Conservation (phyloP, 92 coral and sea anemone genomes). For the Ricordea florida region DNA sequence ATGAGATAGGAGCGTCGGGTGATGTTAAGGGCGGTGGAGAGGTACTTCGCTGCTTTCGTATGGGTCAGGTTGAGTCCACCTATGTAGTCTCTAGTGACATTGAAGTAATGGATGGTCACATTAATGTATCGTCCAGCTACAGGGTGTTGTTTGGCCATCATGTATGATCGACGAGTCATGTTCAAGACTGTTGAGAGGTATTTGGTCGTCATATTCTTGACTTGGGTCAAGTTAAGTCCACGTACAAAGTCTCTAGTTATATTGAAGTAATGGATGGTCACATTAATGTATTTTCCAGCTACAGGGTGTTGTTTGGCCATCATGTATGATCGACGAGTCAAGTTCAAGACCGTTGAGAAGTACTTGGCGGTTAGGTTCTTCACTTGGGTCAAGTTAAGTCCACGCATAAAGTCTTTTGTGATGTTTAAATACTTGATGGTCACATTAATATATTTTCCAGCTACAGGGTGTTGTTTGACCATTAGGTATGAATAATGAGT, state of each 20-base stretch:
- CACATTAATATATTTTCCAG: slow-evolving; percentile 41
- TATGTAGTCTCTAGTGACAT: slow-evolving; percentile 61
- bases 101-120: slow-evolving; percentile 62
- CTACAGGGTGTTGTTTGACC: slow-evolving; percentile 52
- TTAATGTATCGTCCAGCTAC: slow-evolving; percentile 35
- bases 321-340: slow-evolving; percentile 26
- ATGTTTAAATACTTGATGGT: slow-evolving; percentile 58
- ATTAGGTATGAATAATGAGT: slow-evolving; percentile 56
- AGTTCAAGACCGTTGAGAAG: slow-evolving; percentile 9
- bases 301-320: slow-evolving; percentile 45
- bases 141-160: slow-evolving; percentile 42
- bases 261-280: slow-evolving; percentile 43
- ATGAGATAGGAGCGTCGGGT: slow-evolving; percentile 57
- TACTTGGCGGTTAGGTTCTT: slow-evolving; percentile 49
- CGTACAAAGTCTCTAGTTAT: slow-evolving; percentile 37
- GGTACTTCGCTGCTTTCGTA: slow-evolving; percentile 34
- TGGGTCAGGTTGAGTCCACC: no score
- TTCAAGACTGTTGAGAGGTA: background rate
- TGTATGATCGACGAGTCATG: slow-evolving; percentile 14
- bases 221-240: slow-evolving; percentile 13
- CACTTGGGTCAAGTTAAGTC: no score
- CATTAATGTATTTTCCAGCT: slow-evolving; percentile 30
- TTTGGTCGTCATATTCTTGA: background rate
- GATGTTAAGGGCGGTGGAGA: slow-evolving; percentile 16
- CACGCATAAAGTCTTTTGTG: slow-evolving; percentile 46